Base-by-base conservation (phyloP, 2,888 invertebrate species). In the Macaria liturata region DNA sequence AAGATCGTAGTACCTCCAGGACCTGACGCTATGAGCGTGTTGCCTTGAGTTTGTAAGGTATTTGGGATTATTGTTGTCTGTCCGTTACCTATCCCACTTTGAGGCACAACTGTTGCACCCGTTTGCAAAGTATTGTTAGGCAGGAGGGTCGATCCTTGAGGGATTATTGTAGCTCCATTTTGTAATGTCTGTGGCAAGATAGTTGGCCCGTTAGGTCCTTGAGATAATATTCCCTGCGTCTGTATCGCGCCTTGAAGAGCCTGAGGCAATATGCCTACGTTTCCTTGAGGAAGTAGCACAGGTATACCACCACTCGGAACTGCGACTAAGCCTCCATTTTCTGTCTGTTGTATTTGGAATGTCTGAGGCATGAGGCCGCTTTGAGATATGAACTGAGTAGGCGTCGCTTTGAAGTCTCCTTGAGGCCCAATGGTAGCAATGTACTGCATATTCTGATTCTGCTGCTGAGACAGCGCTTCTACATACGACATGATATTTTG, bases 361-460 rank as follows among this genome's bases (percentile, higher is more conserved):
- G 94, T 93, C 62, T 94, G 94, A 43, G 93, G 93, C 68, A 93
- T 80, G 32, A 93, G 78, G 46, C 92, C 90, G 71, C 92, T 84
- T 70, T 93, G 89, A 9, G 93, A 92, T 62, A 93, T 83, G 59
- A 93, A 94, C 64, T 94, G 93, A 40, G 93, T 92, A 3, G 90
- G 91, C 20, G 87, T 85, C 1, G 91, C 85, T 68, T 94, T 94
- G 49, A 85, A 93, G 47, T 94, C 94, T 54, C 89, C 89, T 77
- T 94, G 94, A 4, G 94, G 94, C 0, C 94, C 93, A 60, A 95
- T 93, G 0, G 96, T 94, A 7, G 96, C 94, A 47, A 96, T 94
- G 71, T 96, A 96, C 72, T 96, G 96, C 81, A 96, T 91, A 75
- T 95, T 95, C 77, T 95, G 95, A 58, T 94, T 94, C 56, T 94